Conservation (phyloP, 2,113 vertebrate species). For the Thomomys bottae region DNA sequence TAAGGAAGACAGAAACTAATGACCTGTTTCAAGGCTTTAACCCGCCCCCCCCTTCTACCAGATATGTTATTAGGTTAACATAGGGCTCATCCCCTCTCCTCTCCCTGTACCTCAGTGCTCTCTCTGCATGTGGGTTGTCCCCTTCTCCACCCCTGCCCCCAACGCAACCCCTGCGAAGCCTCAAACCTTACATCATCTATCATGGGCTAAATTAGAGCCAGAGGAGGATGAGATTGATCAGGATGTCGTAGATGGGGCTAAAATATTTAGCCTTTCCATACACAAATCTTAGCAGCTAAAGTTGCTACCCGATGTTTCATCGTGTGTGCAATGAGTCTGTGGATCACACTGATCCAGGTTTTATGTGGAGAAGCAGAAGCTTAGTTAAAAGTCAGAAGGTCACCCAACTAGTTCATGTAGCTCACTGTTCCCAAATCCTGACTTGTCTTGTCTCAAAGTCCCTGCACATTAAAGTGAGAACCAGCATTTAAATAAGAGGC, state of each 20-base stretch:
- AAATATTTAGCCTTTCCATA: conserved; percentile 68
- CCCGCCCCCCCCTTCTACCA: conserved; percentile 80
- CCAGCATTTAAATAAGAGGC: background rate
- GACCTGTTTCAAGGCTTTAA: conserved; percentile 80
- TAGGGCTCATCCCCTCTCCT: conserved; percentile 69
- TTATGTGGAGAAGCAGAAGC: background rate
- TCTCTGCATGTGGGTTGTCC: background rate
- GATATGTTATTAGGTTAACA: conserved; percentile 85
- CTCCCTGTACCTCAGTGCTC: conserved; percentile 57
- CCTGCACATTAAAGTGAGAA: background rate
- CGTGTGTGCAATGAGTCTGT: background rate
- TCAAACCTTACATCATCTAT: conserved; percentile 79
- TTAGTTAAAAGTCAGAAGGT: conserved; percentile 21
- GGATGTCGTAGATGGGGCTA: conserved; percentile 73
- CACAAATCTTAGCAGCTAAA: conserved; percentile 66
- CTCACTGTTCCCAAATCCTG: background rate
- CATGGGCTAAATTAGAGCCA: conserved; percentile 78
- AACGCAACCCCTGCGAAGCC: conserved; percentile 66
- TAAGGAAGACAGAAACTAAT: conserved; percentile 85
- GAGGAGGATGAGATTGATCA: conserved; percentile 79
- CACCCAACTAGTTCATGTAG: background rate
- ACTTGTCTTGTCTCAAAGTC: background rate
- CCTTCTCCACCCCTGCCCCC: no score
- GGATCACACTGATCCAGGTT: background rate
- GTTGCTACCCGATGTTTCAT: background rate